phyloP scores from a whole-genome alignment of 2,888 invertebrate species.

The Macropis europaea region DNA sequence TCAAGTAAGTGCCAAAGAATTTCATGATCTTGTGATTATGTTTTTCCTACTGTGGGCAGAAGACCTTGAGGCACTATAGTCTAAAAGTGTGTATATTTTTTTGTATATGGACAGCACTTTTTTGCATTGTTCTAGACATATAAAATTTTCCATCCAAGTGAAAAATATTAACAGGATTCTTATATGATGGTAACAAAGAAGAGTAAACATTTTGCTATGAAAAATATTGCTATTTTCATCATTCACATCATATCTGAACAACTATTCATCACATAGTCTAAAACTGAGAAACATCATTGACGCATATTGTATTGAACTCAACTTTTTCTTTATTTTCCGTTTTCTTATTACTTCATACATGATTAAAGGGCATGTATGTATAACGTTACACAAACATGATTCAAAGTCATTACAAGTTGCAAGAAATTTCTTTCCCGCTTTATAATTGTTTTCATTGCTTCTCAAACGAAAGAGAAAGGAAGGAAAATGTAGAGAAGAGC shows the following conservation, averaged over 20 bases:
- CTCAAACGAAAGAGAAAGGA: background rate
- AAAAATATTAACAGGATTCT: constrained; percentile 45
- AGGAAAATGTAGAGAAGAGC: no score
- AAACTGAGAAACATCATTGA: constrained; percentile 42
- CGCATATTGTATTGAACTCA: constrained; percentile 31
- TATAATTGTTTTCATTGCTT: background rate
- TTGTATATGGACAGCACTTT: constrained; percentile 28
- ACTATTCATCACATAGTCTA: constrained; percentile 43
- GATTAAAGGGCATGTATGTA: constrained; percentile 12
- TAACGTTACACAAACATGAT: background rate
- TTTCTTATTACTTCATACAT: constrained; percentile 20
- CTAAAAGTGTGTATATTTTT: constrained; percentile 39
- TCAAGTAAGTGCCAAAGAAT: constrained; percentile 35
- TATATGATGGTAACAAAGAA: constrained; percentile 37
- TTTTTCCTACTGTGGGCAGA: constrained; percentile 10
- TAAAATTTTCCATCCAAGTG: constrained; percentile 23
- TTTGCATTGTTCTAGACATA: constrained; percentile 45
- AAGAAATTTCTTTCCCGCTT: background rate
- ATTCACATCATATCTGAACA: constrained; percentile 39
- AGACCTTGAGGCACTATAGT: constrained; percentile 5
- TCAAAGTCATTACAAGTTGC: background rate
- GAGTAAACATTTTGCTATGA: constrained; percentile 46
- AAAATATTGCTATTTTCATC: constrained; percentile 42
- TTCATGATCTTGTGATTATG: constrained; percentile 17
- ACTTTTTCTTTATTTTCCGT: constrained; percentile 15